These are phyloP conservation scores for Alsophila aescularia DNA, from an alignment of 2,888 invertebrate genomes.

Conservation along the genomic window DNA sequence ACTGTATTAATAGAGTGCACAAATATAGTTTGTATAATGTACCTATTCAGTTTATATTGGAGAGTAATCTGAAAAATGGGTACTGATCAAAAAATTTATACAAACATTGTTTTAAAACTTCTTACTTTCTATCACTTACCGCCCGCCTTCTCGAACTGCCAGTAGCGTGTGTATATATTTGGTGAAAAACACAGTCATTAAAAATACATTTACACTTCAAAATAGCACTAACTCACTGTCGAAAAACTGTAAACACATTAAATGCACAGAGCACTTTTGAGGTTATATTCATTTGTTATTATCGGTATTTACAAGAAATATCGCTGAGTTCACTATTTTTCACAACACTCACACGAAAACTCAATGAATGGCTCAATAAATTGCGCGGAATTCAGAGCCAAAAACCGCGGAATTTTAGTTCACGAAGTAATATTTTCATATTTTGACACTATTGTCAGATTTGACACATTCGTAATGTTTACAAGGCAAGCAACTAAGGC, in stretches of 20 bases:
- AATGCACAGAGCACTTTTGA: constrained; percentile 20
- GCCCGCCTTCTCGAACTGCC: constrained; percentile 23
- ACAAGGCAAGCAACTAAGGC: background rate
- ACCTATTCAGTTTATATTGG: background rate
- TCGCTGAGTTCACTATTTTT: background rate
- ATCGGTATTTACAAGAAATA: constrained; percentile 7
- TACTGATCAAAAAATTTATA: background rate
- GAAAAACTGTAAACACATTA: constrained; percentile 26
- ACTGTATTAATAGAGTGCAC: background rate
- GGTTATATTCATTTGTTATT: constrained; percentile 38
- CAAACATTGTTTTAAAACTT: constrained; percentile 10
- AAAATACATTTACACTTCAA: constrained; percentile 8
- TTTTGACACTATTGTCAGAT: no score
- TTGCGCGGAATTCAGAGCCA: constrained; percentile 8
- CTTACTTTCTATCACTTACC: constrained; percentile 34
- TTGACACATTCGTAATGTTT: constrained; percentile 15
- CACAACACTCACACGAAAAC: background rate
- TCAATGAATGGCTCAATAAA: background rate
- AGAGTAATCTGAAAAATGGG: background rate
- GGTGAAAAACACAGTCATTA: constrained; percentile 3
- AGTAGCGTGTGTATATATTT: background rate
- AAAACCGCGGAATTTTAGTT: constrained; percentile 12
- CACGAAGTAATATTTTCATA: constrained; percentile 12
- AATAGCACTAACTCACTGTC: constrained; percentile 7
- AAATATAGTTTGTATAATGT: background rate